Conservation (phyloP, 1,140 invertebrate species). For the Zophobas atratus region DNA sequence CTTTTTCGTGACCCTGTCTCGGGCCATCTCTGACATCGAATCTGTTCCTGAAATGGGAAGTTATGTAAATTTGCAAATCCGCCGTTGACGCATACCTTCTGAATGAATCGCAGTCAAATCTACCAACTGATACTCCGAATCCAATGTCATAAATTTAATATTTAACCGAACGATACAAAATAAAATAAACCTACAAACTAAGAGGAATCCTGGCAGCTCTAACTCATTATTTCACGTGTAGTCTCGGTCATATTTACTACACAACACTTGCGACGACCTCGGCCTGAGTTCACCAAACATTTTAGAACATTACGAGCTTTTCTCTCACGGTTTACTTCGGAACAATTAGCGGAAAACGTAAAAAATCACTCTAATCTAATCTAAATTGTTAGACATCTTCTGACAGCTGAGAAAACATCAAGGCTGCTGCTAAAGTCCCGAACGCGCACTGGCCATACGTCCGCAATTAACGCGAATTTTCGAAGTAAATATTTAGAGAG, state of each 20-base stretch:
- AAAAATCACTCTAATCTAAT: constrained; percentile 54
- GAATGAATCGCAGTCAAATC: constrained; percentile 45
- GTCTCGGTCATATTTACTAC: constrained; percentile 51
- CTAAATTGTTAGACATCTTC: constrained; percentile 53
- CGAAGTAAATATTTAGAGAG: too few relatives aligned
- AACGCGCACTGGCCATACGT: not conserved
- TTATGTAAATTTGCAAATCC: not conserved
- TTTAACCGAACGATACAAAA: constrained; percentile 46
- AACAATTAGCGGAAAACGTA: constrained; percentile 33
- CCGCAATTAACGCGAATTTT: not conserved
- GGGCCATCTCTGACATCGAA: constrained; percentile 60
- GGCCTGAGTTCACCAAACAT: constrained; percentile 27
- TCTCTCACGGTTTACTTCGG: constrained; percentile 53
- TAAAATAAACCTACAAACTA: constrained; percentile 59
- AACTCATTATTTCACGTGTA: constrained; percentile 56
- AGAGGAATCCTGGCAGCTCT: constrained; percentile 28
- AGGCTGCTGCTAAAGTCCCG: not conserved
- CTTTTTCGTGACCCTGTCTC: constrained; percentile 77
- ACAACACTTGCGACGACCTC: constrained; percentile 8
- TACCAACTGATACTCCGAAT: constrained; percentile 45
- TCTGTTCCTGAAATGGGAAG: constrained; percentile 5
- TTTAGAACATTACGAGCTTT: constrained; percentile 47
- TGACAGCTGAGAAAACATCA: constrained; percentile 51
- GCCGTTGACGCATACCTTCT: constrained; percentile 36
- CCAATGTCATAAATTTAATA: constrained; percentile 52